Percentiles rank a stretch among this genome's conserved stretches.
Evolutionary conservation across 30 jellyfish, hydroid and myxozoan species (phyloP).

Genomic region (Hydractinia echinata): DNA sequence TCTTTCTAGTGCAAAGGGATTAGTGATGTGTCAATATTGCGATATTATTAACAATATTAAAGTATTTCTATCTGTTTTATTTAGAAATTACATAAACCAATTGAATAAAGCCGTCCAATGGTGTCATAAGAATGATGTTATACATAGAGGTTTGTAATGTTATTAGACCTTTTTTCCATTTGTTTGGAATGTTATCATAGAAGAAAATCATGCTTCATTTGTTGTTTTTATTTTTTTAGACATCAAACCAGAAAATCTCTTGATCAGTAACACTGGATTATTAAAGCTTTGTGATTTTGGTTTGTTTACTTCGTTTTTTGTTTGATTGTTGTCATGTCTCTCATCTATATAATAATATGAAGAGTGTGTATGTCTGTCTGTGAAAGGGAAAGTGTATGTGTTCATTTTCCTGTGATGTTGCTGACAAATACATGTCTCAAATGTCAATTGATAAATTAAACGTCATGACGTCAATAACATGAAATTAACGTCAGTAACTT

Average conservation of each 20-base stretch:
- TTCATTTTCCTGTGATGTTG: too few species aligned
- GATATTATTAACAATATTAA: too few species aligned
- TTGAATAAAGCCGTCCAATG: slow-evolving; percentile 84
- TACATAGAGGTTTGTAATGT: slow-evolving; percentile 64
- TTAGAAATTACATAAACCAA: slow-evolving; percentile 65
- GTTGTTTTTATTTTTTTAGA: slow-evolving; percentile 30
- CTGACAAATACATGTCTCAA: too few species aligned
- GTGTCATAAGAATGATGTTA: slow-evolving; percentile 85
- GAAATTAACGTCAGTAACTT: too few species aligned
- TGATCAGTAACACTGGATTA: slow-evolving; percentile 66
- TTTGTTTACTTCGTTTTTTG: not conserved
- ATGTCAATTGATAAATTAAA: too few species aligned
- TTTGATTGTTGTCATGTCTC: too few species aligned
- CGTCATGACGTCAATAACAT: too few species aligned
- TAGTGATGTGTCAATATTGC: too few species aligned
- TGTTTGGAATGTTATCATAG: not conserved
- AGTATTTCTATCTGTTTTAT: not conserved
- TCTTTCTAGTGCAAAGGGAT: too few species aligned
- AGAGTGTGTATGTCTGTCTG: too few species aligned
- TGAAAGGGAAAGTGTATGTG: too few species aligned
- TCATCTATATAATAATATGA: too few species aligned
- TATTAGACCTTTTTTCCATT: not conserved
- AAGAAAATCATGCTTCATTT: not conserved
- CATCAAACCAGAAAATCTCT: slow-evolving; percentile 76
- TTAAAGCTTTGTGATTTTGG: slow-evolving; percentile 85